Evolutionary conservation across 2,113 vertebrate species (phyloP).

Genomic region (Leptobrachium ailaonicum): DNA sequence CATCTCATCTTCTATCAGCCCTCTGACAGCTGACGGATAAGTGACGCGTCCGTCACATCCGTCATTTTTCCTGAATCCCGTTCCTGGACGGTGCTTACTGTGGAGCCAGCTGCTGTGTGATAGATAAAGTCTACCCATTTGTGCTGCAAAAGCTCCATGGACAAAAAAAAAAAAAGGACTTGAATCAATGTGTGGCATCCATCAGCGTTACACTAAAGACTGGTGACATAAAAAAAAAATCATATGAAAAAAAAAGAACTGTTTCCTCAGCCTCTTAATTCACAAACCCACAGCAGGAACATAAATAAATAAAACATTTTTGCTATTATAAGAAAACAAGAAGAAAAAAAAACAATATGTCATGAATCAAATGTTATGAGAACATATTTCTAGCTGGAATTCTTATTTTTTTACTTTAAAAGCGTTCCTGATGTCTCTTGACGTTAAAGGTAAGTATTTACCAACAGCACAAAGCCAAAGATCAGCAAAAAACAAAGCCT

Average conservation of each 20-base stretch:
- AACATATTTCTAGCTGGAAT: not conserved
- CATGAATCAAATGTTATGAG: not conserved
- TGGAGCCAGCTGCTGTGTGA: constrained; percentile 44
- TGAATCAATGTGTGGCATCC: constrained; percentile 33
- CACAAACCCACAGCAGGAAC: constrained; percentile 5
- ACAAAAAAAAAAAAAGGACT: not conserved
- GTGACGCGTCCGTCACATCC: constrained; percentile 39
- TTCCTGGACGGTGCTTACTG: constrained; percentile 28
- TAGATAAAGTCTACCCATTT: constrained; percentile 45
- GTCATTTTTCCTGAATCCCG: constrained; percentile 13
- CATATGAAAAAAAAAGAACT: not conserved
- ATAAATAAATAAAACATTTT: constrained; percentile 6
- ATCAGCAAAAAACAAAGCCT: too few relatives aligned
- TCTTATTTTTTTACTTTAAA: too few relatives aligned
- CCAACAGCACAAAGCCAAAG: too few relatives aligned
- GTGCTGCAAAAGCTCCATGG: constrained; percentile 36
- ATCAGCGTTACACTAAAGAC: constrained; percentile 18
- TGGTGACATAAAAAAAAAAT: constrained; percentile 13
- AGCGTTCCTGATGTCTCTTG: too few relatives aligned
- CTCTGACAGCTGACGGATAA: constrained; percentile 46
- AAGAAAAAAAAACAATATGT: not conserved
- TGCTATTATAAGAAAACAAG: not conserved
- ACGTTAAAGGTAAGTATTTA: too few relatives aligned
- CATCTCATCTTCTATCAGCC: constrained; percentile 45
- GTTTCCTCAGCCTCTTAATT: constrained; percentile 10